Conservation (phyloP, 1,140 invertebrate genomes). For the Listronotus oregonensis region DNA sequence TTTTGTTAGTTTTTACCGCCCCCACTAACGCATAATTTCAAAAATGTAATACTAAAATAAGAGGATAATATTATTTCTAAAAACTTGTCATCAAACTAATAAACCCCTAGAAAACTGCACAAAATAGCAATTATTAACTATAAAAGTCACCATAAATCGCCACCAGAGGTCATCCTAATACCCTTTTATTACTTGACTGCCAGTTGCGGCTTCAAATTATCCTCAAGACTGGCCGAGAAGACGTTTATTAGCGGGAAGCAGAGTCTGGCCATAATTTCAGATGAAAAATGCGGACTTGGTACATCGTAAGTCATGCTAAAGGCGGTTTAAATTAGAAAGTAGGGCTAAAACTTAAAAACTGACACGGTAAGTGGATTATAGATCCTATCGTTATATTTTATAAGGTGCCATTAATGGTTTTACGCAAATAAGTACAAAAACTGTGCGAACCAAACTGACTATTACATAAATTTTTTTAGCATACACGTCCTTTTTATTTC, state of each 20-base stretch:
- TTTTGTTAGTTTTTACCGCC: no score
- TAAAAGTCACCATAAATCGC: constrained; percentile 30
- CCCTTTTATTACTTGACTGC: constrained; percentile 34
- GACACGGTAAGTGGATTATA: constrained; percentile 21
- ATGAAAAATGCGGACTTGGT: constrained; percentile 26
- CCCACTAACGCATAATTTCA: no score
- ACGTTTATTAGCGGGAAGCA: constrained; percentile 28
- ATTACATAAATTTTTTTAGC: no score
- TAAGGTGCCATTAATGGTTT: no score
- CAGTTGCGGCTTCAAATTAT: constrained; percentile 33
- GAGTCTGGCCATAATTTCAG: constrained; percentile 24
- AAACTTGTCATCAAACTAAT: neutral
- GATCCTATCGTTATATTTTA: neutral
- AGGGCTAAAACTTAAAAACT: constrained; percentile 9
- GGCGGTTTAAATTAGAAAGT: constrained; percentile 28
- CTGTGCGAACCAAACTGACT: no score
- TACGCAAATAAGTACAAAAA: no score
- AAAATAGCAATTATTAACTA: constrained; percentile 29
- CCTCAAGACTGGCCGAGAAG: constrained; percentile 26
- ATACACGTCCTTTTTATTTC: no score
- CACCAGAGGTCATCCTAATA: constrained; percentile 19
- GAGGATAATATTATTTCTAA: no score
- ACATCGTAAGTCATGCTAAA: constrained; percentile 20
- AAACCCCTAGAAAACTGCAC: constrained; percentile 6
- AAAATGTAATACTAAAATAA: no score